A percentile compares a stretch with the other conserved stretches of the same genome.
phyloP scores from a whole-genome alignment of 2,888 invertebrate genomes.

The Morpho deidamia region DNA sequence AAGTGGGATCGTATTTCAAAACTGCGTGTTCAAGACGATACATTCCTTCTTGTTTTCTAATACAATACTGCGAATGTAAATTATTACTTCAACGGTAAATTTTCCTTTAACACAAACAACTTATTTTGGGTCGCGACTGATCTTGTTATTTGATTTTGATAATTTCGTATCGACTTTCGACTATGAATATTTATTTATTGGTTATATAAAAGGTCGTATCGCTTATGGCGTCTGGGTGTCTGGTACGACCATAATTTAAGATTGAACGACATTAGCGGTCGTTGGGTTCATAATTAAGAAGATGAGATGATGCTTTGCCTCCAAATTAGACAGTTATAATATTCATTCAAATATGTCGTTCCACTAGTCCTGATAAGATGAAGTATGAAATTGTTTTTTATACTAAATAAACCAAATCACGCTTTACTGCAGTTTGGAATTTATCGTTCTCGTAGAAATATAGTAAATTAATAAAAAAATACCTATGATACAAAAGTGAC shows the following conservation, averaged over 20 bases:
- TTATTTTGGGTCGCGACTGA: background rate
- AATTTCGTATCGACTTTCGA: constrained; percentile 12
- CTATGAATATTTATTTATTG: constrained; percentile 16
- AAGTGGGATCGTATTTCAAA: no score
- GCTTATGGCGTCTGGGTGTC: constrained; percentile 20
- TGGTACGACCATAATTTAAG: constrained; percentile 7
- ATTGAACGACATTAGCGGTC: background rate
- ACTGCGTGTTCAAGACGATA: no score
- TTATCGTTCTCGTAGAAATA: no score
- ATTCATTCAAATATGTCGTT: no score
- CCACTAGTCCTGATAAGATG: no score
- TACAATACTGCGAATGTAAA: background rate
- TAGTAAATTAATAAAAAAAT: no score
- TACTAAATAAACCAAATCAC: no score
- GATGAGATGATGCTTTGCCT: background rate
- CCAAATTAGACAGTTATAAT: no score
- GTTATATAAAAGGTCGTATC: constrained; percentile 15
- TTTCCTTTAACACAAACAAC: background rate
- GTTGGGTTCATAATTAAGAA: constrained; percentile 1
- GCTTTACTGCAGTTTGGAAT: no score
- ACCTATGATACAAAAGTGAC: no score
- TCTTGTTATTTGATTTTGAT: constrained; percentile 3
- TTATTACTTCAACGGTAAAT: background rate
- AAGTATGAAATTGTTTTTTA: no score
- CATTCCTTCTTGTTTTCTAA: no score